phyloP scores from a whole-genome alignment of 2,113 vertebrate species.

The Chitala chitala region DNA sequence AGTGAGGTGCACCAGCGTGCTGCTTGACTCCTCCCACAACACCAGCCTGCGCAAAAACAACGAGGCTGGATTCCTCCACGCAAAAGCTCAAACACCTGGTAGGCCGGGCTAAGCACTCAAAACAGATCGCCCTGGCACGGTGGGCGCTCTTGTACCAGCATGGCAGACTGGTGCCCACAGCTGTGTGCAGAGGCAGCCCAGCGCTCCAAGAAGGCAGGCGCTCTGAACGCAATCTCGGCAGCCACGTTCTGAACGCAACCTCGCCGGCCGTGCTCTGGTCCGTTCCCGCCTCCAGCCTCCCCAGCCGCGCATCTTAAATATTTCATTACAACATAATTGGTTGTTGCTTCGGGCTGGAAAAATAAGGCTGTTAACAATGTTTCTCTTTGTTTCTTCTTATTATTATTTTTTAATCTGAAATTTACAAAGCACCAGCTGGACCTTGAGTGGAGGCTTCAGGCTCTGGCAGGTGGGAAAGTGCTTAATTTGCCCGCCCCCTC shows the following conservation, averaged over 20 bases:
- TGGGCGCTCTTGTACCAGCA: no score
- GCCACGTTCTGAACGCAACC: slow-evolving; percentile 41
- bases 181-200: no score
- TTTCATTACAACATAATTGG: slow-evolving; percentile 72
- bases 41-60: no score
- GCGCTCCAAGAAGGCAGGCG: no score
- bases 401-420: slow-evolving; percentile 52
- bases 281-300: slow-evolving; percentile 34
- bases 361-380: slow-evolving; percentile 54
- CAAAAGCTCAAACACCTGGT: neutral
- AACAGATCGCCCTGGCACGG: no score
- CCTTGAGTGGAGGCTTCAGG: slow-evolving; percentile 39
- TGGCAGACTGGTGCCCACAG: no score
- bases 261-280: slow-evolving; percentile 58
- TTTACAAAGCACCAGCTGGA: slow-evolving; percentile 55
- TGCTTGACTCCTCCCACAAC: no score
- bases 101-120: no score
- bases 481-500: slow-evolving; percentile 43
- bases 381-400: slow-evolving; percentile 40
- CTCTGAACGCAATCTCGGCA: no score
- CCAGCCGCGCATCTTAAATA: slow-evolving; percentile 68
- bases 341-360: slow-evolving; percentile 64
- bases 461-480: slow-evolving; percentile 44
- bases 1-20: no score
- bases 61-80: slow-evolving; percentile 46